Base-by-base conservation (phyloP, 2,797 vertebrate species). In the Phylloscopus collybita region DNA sequence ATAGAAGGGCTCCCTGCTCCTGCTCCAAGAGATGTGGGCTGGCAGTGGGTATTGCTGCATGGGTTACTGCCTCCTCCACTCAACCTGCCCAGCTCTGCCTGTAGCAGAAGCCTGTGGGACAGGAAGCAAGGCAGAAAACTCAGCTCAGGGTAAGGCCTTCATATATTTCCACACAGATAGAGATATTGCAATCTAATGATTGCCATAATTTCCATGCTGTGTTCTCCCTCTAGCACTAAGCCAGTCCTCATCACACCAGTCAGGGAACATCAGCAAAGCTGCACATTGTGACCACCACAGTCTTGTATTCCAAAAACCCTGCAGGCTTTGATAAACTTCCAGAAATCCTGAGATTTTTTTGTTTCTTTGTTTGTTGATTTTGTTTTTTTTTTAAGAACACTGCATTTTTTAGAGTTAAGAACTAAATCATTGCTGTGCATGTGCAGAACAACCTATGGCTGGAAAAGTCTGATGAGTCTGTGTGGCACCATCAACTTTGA, bases 401-500 rank as follows among this genome's bases (percentile, higher is more conserved):
- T 42, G 4, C 23, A 25, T 9, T 70, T 73, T 88, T 64, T 72
- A 14, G 6, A 66, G 9, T 9, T 70, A 50, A 49, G 83, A 76
- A 21, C n/a, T 45, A 66, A 27, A 29, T 62, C 9, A 19, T 32
- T 51, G 11, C 16, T 84, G 25, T 1, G 1, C 6, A 13, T 7
- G 12, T 64, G n/a, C 59, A 69, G n/a, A 86, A 36, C n/a, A 75
- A 54, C 16, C 16, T 0, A 0, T 1, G 5, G 5, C 7, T 12
- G 2, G 14, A 49, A 66, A 81, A 73, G 9, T 62, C 51, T 38
- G 71, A 54, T 53, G 38, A 61, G 36, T 30, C 30, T 15, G 6
- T 47, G 11, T 6, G 11, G 15, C n/a, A 49, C 19, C 30, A 23
- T 6, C 60, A 49, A 49, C 16, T 50, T 47, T 30, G n/a, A 74